Conservation (phyloP, 1,140 invertebrate genomes). For the Bombus turneri region DNA sequence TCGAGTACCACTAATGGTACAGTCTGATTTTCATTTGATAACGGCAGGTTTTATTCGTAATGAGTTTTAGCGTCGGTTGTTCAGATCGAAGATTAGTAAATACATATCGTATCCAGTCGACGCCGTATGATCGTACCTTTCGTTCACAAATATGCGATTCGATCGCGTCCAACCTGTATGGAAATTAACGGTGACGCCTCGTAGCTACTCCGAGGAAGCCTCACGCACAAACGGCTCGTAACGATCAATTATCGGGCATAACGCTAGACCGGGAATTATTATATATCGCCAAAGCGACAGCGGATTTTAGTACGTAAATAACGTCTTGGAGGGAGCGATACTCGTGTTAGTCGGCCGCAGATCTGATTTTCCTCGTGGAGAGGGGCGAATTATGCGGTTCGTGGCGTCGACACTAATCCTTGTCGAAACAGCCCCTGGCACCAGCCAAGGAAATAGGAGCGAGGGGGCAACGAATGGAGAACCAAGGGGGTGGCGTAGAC, state of each 20-base stretch:
- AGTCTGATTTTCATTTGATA: background rate
- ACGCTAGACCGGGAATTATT: slow-evolving; percentile 41
- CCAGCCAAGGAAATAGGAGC: background rate
- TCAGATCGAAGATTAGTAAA: no score
- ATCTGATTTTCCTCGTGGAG: slow-evolving; percentile 52
- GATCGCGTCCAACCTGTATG: background rate
- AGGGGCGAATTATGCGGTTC: slow-evolving; percentile 60
- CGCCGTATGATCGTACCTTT: background rate
- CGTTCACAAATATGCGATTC: background rate
- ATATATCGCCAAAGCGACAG: slow-evolving; percentile 1
- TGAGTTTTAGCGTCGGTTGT: no score
- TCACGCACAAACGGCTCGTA: slow-evolving; percentile 36
- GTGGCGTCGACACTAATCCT: slow-evolving; percentile 67
- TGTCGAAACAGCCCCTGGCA: slow-evolving; percentile 59
- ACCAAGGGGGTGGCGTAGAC: slow-evolving; percentile 32
- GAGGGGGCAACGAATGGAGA: slow-evolving; percentile 33
- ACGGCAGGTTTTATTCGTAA: no score
- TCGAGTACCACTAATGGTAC: background rate
- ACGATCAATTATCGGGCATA: slow-evolving; percentile 45
- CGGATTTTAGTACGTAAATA: slow-evolving; percentile 47
- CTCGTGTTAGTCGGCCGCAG: slow-evolving; percentile 37
- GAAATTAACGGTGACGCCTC: slow-evolving; percentile 10
- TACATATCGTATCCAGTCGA: background rate
- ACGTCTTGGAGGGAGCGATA: slow-evolving; percentile 41
- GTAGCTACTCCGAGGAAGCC: slow-evolving; percentile 27